Percentiles rank a stretch among this genome's conserved stretches.
phyloP scores from a whole-genome alignment of 2,113 vertebrate species.

The Cathartes aura region DNA sequence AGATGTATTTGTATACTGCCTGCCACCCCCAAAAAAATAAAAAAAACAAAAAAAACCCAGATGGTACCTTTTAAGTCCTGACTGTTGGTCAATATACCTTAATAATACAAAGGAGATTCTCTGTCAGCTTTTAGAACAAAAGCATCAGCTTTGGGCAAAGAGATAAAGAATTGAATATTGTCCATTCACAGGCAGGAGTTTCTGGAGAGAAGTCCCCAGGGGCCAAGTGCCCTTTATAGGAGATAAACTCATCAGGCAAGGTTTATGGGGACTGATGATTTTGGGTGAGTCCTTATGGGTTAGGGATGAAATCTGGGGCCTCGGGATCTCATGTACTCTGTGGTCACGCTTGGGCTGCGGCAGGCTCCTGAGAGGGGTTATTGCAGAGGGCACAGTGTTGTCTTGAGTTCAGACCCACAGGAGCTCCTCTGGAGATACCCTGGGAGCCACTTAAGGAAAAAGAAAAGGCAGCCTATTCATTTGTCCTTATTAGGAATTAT shows the following conservation, averaged over 20 bases:
- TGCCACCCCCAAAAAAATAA: too few species aligned
- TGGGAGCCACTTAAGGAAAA: background rate
- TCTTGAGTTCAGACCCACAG: background rate
- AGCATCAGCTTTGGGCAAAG: background rate
- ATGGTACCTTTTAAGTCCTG: background rate
- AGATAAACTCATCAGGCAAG: background rate
- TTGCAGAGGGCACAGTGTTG: background rate
- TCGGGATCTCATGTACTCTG: background rate
- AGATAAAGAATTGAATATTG: background rate
- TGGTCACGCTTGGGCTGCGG: background rate
- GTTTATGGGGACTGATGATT: background rate
- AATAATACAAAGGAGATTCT: background rate
- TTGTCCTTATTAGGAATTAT: conserved; percentile 11
- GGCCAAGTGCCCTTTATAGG: background rate
- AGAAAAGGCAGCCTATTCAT: background rate
- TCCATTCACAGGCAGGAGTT: background rate
- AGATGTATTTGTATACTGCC: background rate
- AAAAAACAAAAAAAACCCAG: background rate
- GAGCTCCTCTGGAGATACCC: background rate
- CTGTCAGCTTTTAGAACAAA: background rate
- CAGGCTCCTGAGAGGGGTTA: background rate
- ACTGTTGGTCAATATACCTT: background rate
- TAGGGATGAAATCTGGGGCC: background rate
- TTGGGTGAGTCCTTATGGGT: background rate
- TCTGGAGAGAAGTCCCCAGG: background rate